These are phyloP conservation scores for Azemiops feae DNA, from an alignment of 2,113 vertebrate species.

Conservation along the genomic window DNA sequence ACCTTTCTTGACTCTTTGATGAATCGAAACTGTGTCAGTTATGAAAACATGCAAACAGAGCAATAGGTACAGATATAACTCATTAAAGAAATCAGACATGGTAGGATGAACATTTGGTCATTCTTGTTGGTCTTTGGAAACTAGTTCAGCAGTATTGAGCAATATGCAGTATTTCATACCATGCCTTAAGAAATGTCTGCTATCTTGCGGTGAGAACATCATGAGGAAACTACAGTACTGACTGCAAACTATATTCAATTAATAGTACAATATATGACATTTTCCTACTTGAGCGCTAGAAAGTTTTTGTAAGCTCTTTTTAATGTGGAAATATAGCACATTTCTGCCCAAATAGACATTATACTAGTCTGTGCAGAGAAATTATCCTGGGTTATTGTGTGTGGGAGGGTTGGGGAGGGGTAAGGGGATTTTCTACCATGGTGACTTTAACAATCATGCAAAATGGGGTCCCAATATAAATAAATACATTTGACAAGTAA, in stretches of 20 bases:
- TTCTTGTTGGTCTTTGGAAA: not conserved
- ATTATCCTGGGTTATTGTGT: not conserved
- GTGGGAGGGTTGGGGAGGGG: no score
- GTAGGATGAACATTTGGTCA: not conserved
- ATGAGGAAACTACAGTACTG: not conserved
- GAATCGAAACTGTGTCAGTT: not conserved
- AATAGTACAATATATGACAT: not conserved
- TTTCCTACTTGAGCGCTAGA: not conserved
- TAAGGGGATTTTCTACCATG: not conserved
- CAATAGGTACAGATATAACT: not conserved
- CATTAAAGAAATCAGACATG: not conserved
- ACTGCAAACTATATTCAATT: not conserved
- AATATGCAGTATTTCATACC: not conserved
- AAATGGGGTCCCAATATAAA: not conserved
- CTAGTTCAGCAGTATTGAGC: not conserved
- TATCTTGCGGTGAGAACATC: not conserved
- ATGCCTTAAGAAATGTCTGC: not conserved
- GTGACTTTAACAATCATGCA: not conserved
- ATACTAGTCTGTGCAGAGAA: not conserved
- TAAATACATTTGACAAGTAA: not conserved
- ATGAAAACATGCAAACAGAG: not conserved
- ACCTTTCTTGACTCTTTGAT: not conserved
- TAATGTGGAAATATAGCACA: not conserved
- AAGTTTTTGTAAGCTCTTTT: not conserved
- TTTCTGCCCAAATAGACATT: not conserved